Conservation (phyloP, 2,797 vertebrate genomes). For the Chelidonichthys spinosus region DNA sequence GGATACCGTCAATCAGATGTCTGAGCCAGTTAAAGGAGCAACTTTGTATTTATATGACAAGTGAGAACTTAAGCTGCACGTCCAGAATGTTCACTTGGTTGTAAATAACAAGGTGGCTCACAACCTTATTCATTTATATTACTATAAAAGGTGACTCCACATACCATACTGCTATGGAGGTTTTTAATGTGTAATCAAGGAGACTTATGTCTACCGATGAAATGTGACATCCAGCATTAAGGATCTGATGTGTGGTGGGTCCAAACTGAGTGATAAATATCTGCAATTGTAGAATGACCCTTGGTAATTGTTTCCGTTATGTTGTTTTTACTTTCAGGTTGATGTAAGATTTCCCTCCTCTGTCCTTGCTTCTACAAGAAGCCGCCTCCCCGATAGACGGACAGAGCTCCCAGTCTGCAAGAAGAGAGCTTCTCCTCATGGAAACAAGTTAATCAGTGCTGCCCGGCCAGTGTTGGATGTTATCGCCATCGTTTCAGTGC, state of each 20-base stretch:
- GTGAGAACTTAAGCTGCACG: background rate
- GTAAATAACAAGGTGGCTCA: background rate
- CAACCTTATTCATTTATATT: too few species aligned
- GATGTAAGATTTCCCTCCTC: slow-evolving; percentile 47
- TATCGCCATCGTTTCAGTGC: slow-evolving; percentile 3
- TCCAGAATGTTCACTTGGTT: background rate
- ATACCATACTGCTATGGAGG: background rate
- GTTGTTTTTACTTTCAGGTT: slow-evolving; percentile 57
- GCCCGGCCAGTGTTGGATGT: slow-evolving; percentile 1
- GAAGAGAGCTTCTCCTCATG: slow-evolving; percentile 14
- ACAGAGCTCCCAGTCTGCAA: slow-evolving; percentile 18
- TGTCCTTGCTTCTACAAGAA: slow-evolving; percentile 22
- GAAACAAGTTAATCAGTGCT: slow-evolving; percentile 1
- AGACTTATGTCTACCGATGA: background rate
- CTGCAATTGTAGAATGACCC: background rate
- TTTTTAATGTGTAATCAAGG: background rate
- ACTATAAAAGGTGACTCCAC: too few species aligned
- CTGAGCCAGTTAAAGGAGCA: slow-evolving; percentile 1
- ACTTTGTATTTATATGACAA: slow-evolving; percentile 20
- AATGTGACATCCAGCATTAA: background rate
- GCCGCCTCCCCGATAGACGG: slow-evolving; percentile 28
- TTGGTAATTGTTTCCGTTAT: background rate
- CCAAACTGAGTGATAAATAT: background rate
- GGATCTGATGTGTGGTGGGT: background rate
- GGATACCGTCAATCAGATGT: background rate